Conservation (phyloP, 2,888 invertebrate species). For the Heterodera filipjevi region DNA sequence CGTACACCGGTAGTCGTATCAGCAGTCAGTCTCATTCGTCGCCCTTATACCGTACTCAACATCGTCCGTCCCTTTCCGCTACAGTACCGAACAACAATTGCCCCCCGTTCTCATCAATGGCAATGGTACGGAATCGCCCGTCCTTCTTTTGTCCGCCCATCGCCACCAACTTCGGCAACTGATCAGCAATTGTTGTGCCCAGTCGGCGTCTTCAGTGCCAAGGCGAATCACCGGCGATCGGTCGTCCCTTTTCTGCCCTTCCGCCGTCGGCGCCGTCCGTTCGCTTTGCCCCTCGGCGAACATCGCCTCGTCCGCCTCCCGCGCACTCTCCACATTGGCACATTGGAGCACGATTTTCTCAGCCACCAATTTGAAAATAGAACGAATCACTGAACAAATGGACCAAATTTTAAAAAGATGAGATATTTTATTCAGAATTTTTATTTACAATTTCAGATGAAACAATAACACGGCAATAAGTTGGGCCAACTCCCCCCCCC, state of each 20-base stretch:
- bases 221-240: neutral
- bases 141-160: neutral
- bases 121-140: neutral
- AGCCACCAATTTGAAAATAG: slow-evolving; percentile 25
- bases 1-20: no score
- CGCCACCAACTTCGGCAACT: neutral
- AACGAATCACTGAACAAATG: slow-evolving; percentile 22
- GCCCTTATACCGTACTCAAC: no score
- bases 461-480: no score
- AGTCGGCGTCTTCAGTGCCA: neutral
- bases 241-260: neutral
- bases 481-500: no score
- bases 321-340: neutral
- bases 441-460: no score
- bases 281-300: neutral
- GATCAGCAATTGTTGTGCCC: neutral
- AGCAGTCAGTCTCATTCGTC: no score
- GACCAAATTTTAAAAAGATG: neutral
- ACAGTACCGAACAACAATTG: no score
- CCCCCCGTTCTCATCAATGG: no score
- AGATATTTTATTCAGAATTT: no score
- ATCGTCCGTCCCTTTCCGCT: no score
- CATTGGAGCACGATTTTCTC: slow-evolving; percentile 16
- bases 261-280: neutral
- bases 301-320: neutral